phyloP scores from a whole-genome alignment of 1,140 invertebrate species.

The Neodiprion fabricii region DNA sequence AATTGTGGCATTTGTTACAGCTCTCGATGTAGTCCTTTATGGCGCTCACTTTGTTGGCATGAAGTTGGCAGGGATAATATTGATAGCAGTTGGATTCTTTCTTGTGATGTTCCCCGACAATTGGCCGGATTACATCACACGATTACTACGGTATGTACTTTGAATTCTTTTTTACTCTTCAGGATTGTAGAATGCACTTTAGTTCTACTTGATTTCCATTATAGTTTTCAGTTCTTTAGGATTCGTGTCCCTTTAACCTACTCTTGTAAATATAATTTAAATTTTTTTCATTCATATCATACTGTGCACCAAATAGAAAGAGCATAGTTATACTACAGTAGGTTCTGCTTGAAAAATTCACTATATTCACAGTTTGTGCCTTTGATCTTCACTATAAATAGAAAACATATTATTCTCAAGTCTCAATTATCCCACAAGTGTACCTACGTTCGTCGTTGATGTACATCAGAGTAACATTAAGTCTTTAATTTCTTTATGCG shows the following conservation, averaged over 20 bases:
- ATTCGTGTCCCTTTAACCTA: constrained; percentile 48
- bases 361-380: constrained; percentile 45
- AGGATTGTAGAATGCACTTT: constrained; percentile 50
- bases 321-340: constrained; percentile 11
- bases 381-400: constrained; percentile 1
- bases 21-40: constrained; percentile 86
- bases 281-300: constrained; percentile 31
- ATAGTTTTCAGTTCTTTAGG: constrained; percentile 29
- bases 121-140: constrained; percentile 93
- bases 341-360: constrained; percentile 37
- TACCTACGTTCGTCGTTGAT: constrained; percentile 55
- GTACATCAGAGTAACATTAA: constrained; percentile 48
- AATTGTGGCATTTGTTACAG: constrained; percentile 61
- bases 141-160: constrained; percentile 77
- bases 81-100: constrained; percentile 90
- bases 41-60: constrained; percentile 88
- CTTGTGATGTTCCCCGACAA: constrained; percentile 94
- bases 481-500: not conserved
- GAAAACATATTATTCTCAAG: constrained; percentile 46
- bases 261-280: constrained; percentile 40
- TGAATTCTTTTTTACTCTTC: constrained; percentile 20
- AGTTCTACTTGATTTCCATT: constrained; percentile 34
- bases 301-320: constrained; percentile 9
- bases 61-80: constrained; percentile 91
- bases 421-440: constrained; percentile 60